Percentiles rank a stretch among this genome's conserved stretches.
These are phyloP conservation scores for Archaeoteleia sp. DNA, from an alignment of 2,888 invertebrate genomes.

Conservation along the genomic window DNA sequence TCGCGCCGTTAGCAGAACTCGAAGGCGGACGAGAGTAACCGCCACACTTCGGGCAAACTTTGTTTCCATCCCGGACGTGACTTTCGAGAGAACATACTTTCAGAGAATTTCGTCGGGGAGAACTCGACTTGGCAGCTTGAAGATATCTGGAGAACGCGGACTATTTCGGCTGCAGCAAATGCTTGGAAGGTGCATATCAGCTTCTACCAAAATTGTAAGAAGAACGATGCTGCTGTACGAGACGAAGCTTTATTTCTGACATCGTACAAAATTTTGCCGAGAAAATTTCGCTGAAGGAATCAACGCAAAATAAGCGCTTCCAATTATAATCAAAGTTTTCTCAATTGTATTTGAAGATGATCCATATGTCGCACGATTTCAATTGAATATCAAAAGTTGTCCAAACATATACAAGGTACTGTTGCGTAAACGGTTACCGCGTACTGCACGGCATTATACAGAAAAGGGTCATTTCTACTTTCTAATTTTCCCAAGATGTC, in stretches of 20 bases:
- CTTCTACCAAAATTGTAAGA: too few species aligned
- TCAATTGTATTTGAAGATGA: too few species aligned
- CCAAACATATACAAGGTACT: not conserved
- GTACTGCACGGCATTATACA: constrained; percentile 1
- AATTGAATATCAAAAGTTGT: not conserved
- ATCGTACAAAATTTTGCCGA: too few species aligned
- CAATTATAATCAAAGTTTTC: not conserved
- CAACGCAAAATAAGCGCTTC: not conserved
- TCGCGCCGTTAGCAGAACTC: not conserved
- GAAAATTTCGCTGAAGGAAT: not conserved
- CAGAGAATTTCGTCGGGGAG: constrained; percentile 25
- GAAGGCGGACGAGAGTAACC: not conserved
- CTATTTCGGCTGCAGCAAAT: constrained; percentile 20
- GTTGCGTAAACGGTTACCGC: constrained; percentile 17
- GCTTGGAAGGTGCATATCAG: constrained; percentile 3
- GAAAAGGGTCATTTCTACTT: constrained; percentile 44
- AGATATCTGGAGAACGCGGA: constrained; percentile 24
- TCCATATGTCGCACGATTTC: not conserved
- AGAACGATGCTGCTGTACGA: constrained; percentile 10
- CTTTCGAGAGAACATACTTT: constrained; percentile 15
- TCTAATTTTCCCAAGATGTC: constrained; percentile 45
- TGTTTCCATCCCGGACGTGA: constrained; percentile 8
- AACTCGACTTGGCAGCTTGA: constrained; percentile 16
- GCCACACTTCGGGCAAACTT: constrained; percentile 14
- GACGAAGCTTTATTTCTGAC: not conserved